These are phyloP conservation scores for Cirrhinus molitorella DNA, from an alignment of 2,797 vertebrate species.

Conservation along the genomic window DNA sequence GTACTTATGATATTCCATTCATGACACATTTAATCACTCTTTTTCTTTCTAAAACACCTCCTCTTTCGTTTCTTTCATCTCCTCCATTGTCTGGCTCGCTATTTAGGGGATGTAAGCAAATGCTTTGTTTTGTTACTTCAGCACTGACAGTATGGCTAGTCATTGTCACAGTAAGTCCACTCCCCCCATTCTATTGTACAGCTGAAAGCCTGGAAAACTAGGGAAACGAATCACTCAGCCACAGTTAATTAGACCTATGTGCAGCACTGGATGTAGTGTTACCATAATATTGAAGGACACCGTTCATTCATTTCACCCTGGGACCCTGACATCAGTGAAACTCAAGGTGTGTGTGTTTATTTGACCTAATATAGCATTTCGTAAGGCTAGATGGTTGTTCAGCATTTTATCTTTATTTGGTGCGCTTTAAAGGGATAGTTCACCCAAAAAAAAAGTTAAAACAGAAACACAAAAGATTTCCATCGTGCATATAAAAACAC, in stretches of 20 bases:
- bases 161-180: constrained; percentile 50
- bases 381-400: not conserved
- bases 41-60: constrained; percentile 3
- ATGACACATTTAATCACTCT: not conserved
- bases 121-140: constrained; percentile 65
- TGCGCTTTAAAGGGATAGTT: not conserved
- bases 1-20: not conserved
- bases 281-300: not conserved
- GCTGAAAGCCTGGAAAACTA: constrained; percentile 38
- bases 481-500: not conserved
- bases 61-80: constrained; percentile 23
- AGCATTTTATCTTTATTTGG: constrained; percentile 15
- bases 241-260: not conserved
- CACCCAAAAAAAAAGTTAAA: accelerated
- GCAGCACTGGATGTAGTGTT: constrained; percentile 19
- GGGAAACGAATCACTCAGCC: constrained; percentile 29
- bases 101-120: constrained; percentile 64
- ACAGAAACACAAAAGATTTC: not conserved
- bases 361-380: not conserved
- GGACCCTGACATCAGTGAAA: constrained; percentile 12
- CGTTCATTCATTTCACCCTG: constrained; percentile 3
- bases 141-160: constrained; percentile 48
- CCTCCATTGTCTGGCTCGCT: constrained; percentile 55
- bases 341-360: constrained; percentile 53
- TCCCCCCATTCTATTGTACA: constrained; percentile 32